These are phyloP conservation scores for Canis aureus DNA, from an alignment of 2,113 vertebrate genomes.

Conservation along the genomic window DNA sequence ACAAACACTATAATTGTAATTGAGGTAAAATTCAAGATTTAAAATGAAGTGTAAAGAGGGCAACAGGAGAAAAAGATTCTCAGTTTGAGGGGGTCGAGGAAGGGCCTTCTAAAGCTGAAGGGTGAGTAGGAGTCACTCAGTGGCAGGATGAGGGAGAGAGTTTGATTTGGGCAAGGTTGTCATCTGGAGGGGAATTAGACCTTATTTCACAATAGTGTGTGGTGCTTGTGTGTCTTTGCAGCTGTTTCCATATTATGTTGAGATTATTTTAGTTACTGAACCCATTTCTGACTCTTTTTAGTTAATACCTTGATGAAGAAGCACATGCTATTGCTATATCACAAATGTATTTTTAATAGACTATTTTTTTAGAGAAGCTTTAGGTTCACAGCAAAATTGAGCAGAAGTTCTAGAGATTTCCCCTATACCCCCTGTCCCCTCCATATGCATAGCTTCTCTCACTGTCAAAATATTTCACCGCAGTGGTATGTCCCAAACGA, in stretches of 20 bases:
- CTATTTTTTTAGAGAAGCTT: not conserved
- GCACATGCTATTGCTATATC: not conserved
- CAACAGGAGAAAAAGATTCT: not conserved
- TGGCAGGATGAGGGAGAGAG: not conserved
- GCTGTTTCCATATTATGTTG: not conserved
- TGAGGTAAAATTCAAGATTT: not conserved
- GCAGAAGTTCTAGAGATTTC: not conserved
- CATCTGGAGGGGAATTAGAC: not conserved
- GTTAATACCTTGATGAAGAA: not conserved
- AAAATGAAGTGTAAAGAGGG: not conserved
- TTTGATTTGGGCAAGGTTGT: not conserved
- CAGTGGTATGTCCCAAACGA: not conserved
- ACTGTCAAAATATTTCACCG: not conserved
- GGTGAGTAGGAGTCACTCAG: not conserved
- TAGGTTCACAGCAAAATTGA: not conserved
- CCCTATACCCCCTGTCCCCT: not conserved
- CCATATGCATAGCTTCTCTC: rapidly evolving
- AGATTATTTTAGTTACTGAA: not conserved
- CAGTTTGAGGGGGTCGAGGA: not conserved
- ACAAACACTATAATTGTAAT: not conserved
- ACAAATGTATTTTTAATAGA: not conserved
- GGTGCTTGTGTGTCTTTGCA: not conserved
- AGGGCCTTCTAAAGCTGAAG: not conserved
- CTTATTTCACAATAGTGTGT: not conserved
- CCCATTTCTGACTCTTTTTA: not conserved